phyloP scores from a whole-genome alignment of 2,113 vertebrate genomes.

The Tonatia bakeri region DNA sequence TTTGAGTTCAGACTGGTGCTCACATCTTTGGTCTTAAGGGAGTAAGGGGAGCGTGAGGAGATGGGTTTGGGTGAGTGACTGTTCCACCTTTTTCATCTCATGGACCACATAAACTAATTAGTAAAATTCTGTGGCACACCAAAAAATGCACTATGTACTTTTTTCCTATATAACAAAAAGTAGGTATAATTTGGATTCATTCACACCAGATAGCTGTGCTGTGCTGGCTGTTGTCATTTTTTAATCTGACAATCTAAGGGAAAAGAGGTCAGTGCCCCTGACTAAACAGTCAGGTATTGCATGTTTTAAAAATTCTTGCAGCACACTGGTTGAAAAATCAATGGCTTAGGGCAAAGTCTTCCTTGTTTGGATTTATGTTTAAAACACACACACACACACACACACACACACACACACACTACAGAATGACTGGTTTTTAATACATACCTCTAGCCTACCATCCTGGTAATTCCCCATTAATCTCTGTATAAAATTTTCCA shows the following conservation, averaged over 20 bases:
- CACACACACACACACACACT: not conserved
- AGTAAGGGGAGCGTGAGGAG: not conserved
- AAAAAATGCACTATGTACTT: not conserved
- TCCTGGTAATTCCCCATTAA: slow-evolving; percentile 81
- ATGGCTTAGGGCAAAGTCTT: not conserved
- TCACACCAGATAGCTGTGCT: not conserved
- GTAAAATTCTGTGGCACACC: not conserved
- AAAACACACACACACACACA: not conserved
- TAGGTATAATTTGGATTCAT: not conserved
- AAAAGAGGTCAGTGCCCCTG: not conserved
- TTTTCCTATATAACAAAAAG: not conserved
- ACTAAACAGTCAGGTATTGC: not conserved
- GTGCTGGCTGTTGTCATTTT: not conserved
- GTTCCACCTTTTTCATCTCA: not conserved
- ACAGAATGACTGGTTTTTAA: not conserved
- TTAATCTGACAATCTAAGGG: not conserved
- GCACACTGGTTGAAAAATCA: not conserved
- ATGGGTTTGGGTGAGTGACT: not conserved
- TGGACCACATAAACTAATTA: not conserved
- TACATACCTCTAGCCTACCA: slow-evolving; percentile 75
- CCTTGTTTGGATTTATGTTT: not conserved
- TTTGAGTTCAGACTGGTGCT: not conserved
- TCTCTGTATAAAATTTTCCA: slow-evolving; percentile 81
- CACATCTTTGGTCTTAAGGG: not conserved
- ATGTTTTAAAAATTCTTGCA: not conserved